Percentiles rank a stretch among this genome's conserved stretches.
phyloP scores from a whole-genome alignment of 2,797 vertebrate species.

The Gymnoscopelus microlampas region DNA sequence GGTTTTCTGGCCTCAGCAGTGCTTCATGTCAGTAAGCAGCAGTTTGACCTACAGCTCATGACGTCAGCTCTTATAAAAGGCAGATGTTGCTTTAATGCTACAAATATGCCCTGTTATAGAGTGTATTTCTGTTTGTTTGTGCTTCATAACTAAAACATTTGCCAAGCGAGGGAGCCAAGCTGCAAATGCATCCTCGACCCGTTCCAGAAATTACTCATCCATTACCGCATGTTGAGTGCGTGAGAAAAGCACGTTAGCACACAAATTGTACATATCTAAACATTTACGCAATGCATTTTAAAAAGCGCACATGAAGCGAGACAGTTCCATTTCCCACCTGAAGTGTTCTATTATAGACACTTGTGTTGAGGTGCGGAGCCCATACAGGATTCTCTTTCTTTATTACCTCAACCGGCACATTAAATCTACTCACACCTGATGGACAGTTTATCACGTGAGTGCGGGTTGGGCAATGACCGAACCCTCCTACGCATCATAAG shows the following conservation, averaged over 20 bases:
- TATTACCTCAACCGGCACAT: conserved; percentile 17
- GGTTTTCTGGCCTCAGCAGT: conserved; percentile 32
- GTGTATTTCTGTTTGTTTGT: conserved; percentile 66
- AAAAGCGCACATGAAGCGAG: conserved; percentile 16
- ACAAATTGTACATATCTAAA: conserved; percentile 10
- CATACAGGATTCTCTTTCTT: neutral
- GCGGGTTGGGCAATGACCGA: too few relatives aligned
- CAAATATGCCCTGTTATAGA: conserved; percentile 65
- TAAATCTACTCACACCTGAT: conserved; percentile 28
- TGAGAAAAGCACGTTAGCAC: conserved; percentile 30
- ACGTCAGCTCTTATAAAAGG: conserved; percentile 71
- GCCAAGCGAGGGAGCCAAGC: conserved; percentile 49
- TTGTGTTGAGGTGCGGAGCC: conserved; percentile 15
- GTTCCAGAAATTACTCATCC: conserved; percentile 46
- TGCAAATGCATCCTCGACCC: conserved; percentile 44
- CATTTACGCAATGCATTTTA: conserved; percentile 21
- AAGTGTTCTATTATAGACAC: neutral
- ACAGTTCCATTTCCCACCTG: conserved; percentile 12
- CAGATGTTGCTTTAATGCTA: conserved; percentile 67
- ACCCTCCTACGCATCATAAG: too few relatives aligned
- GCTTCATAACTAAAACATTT: conserved; percentile 70
- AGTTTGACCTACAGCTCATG: conserved; percentile 53
- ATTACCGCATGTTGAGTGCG: conserved; percentile 30
- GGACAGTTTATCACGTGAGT: conserved; percentile 1
- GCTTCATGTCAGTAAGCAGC: conserved; percentile 25